These are phyloP conservation scores for Zosterops hypoxanthus DNA, from an alignment of 2,113 vertebrate genomes.

Conservation along the genomic window DNA sequence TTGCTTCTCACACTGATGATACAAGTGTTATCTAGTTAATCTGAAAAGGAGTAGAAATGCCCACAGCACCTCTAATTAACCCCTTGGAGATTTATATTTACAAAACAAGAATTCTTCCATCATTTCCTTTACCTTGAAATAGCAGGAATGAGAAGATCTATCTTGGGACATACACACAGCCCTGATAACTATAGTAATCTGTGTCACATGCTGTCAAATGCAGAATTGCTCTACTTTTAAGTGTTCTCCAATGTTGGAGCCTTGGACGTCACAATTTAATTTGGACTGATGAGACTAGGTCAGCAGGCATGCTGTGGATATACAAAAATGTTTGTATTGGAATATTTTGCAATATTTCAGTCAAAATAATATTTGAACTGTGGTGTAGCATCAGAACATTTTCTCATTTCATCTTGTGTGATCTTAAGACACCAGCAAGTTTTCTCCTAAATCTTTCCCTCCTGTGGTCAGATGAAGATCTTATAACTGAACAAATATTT, in stretches of 20 bases:
- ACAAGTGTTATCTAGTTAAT: neutral
- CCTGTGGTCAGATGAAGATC: neutral
- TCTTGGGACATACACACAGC: rapidly evolving
- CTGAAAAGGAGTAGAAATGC: neutral
- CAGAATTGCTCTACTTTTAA: neutral
- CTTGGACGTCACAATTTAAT: neutral
- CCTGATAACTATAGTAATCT: neutral
- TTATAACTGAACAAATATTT: neutral
- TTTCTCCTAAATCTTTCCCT: neutral
- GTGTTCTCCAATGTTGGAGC: rapidly evolving
- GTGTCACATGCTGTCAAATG: neutral
- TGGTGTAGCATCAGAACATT: neutral
- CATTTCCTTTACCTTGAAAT: neutral
- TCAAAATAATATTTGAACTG: neutral
- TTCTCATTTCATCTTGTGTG: neutral
- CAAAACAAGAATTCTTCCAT: neutral
- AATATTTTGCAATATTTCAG: neutral
- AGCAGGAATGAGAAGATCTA: neutral
- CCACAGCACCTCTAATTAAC: neutral
- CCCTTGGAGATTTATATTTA: neutral
- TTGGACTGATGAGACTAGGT: neutral
- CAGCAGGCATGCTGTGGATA: neutral
- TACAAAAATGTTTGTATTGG: neutral
- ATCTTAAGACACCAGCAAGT: neutral
- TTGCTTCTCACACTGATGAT: neutral